Evolutionary conservation across 2,797 vertebrate genomes (phyloP), one percentile per base, ranked within the genome.

Genomic region (Phrynocephalus guinanensis): DNA sequence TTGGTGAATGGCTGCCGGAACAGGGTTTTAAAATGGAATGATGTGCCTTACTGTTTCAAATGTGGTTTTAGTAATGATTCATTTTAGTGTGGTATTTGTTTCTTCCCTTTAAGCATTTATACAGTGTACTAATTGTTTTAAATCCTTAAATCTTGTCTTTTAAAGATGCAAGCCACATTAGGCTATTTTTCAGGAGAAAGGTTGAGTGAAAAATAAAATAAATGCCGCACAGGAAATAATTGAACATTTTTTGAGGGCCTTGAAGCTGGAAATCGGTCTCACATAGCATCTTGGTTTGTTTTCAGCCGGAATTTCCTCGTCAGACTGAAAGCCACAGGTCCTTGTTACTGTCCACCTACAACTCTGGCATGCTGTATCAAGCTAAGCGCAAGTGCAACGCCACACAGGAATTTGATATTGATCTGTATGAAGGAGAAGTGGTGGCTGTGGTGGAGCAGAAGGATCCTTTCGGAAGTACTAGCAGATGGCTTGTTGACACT

Each of bases 371-470:
- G 0, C 95, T 99, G 3, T 98, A 98, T 93, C 98, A 97, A 96
- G 97, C 98, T 30, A 99, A 98, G 96, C 98, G 99, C 89, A 99
- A 98, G 93, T 99, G 98, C 94, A 99, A 99, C 0, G 98, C 98
- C 68, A 98, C 98, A 0, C 99, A 99, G 95, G 98, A 99, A 75
- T 93, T 97, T 28, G 99, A 99, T 95, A 97, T 99, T 79, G 97
- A 97, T 93, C 96, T 99, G 93, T 96, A 98, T 88, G 98, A 99
- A 95, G 99, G 98, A 79, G 98, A 99, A 86, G 93, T 99, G 95
- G 98, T 99, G 94, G 99, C 98, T 79, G 96, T 98, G 91, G 89
- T 99, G 93, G 97, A 99, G 94, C 97, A 98, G 92, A 97, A 96
- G 5, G 99, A 99, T 92, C 98, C 98, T 1, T 92, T 97, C 6